Evolutionary conservation across 1,140 invertebrate genomes (phyloP), one percentile per base, ranked within the genome.

Genomic region (Halyomorpha halys): DNA sequence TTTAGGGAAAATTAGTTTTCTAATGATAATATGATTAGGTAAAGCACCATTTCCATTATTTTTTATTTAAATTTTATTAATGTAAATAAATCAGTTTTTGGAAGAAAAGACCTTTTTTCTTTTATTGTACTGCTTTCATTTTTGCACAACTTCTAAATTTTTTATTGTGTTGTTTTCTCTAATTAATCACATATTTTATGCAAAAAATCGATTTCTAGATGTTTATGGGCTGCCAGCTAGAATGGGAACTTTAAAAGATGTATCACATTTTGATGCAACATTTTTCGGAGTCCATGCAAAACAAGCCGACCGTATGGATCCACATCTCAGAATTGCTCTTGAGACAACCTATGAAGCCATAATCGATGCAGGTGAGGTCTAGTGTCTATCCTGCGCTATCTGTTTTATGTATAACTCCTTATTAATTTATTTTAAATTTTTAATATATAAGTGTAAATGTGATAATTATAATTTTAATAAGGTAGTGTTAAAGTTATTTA

Each of bases 291-390:
- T 97, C 8, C 90, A 94, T 73, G 85, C 86, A 1, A 95, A 96
- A 77, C 92, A 97, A 74, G 94, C 94, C 1, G 80, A 96, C 70
- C 82, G 84, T 44, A 98, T 98, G 94, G 95, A 98, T 74, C 95
- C 96, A 5, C 91, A 97, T 75, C 76, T 97, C 44, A 79, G 95
- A 67, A 79, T 97, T 70, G 76, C 98, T 25, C 80, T 98, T 4
- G 96, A 99, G 78, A 73, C 87, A n/a, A 91, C 94, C 2, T 86
- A 97, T 75, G 96, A 98, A 79, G 87, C 92, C 0, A 89, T 98
- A 63, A 79, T 97, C 64, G 96, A 99, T 80, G 89, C 95, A 56
- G 93, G 93, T 68, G 70, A 70, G 39, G 51, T 3, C 2, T 39
- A 53, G 3, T 8, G 8, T 30, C 3, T 21, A 49, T 4, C n/a